phyloP scores from a whole-genome alignment of 2,888 invertebrate species.

The Steinernema scapterisci region DNA sequence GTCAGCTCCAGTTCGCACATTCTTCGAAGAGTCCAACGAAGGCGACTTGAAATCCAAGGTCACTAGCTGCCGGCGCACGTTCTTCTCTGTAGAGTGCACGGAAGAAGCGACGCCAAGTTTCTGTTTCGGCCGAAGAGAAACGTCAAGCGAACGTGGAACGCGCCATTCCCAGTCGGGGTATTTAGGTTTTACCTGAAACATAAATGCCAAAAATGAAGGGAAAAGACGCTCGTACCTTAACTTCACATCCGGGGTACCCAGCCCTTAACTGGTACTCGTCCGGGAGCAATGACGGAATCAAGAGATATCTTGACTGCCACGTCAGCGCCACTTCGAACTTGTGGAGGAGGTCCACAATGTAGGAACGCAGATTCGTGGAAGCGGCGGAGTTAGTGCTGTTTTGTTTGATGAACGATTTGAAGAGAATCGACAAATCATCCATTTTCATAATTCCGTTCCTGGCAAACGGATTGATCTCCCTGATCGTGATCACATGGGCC shows the following conservation, averaged over 20 bases:
- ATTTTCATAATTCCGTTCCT: slow-evolving; percentile 89
- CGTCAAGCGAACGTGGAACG: not conserved
- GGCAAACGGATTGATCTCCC: slow-evolving; percentile 74
- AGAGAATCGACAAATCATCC: slow-evolving; percentile 87
- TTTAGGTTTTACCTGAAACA: not conserved
- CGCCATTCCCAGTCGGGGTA: slow-evolving; percentile 26
- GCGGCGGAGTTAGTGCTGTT: not conserved
- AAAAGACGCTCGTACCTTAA: slow-evolving; percentile 61
- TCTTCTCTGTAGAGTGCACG: not conserved
- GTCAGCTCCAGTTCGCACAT: not conserved
- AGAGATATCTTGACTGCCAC: slow-evolving; percentile 86
- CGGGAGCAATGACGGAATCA: slow-evolving; percentile 90
- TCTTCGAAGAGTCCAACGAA: not conserved
- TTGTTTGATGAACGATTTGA: slow-evolving; percentile 78
- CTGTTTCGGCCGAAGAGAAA: not conserved
- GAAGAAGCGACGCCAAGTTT: not conserved
- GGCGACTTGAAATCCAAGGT: slow-evolving; percentile 4
- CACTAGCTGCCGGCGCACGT: not conserved
- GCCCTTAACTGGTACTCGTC: slow-evolving; percentile 76
- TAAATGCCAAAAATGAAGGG: no score
- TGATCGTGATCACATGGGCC: slow-evolving; percentile 88
- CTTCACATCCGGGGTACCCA: slow-evolving; percentile 68
- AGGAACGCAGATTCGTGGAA: slow-evolving; percentile 28
- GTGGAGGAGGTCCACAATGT: slow-evolving; percentile 75
- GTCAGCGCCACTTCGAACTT: slow-evolving; percentile 96